Base-by-base conservation (phyloP, 1,140 invertebrate genomes). In the Heliconius hewitsoni region DNA sequence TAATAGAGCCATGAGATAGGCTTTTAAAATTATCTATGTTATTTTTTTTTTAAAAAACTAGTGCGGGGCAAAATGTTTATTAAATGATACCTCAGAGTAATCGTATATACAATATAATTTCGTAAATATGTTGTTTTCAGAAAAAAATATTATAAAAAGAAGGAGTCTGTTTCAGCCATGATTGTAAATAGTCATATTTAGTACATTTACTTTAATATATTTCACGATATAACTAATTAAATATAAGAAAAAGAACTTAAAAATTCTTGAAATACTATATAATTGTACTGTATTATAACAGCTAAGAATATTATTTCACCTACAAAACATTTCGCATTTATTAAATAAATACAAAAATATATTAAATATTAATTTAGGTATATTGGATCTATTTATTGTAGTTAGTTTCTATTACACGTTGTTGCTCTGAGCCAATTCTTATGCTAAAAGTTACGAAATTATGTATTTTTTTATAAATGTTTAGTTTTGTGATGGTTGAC, bases 381-480 rank as follows among this genome's bases (percentile, higher is more conserved):
- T 66, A 27, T 30, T 23, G 52, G 9, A 23, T 23, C 23, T 30
- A 6, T 66, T 66, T 13, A 27, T 66, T 66, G 27, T 66, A 66
- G 60, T 66, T 66, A 66, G 60, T 30, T 66, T 66, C 23, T 66
- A 66, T 66, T 18, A 66, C 60, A 66, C 27, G 13, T 76, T 39
- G 46, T 79, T 71, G 73, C 78, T 73, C 55, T 79, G 78, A 71
- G 16, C 66, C 55, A 78, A 78, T 55, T 79, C 78, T 79, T 79
- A 79, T 74, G 78, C 73, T 39, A 74, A 79, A 55, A 50, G 39
- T 78, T 71, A 46, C 27, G 60, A 30, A 66, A 66, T 23, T 3
- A 27, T 27, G 4, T 30, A 30, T 30, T 30, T 66, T 13, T 27
- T 27, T 66, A 23, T 57, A 8, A 57, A 23, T 23, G 8, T 57